phyloP scores from a whole-genome alignment of 2,113 vertebrate genomes.

The Nanorana parkeri region DNA sequence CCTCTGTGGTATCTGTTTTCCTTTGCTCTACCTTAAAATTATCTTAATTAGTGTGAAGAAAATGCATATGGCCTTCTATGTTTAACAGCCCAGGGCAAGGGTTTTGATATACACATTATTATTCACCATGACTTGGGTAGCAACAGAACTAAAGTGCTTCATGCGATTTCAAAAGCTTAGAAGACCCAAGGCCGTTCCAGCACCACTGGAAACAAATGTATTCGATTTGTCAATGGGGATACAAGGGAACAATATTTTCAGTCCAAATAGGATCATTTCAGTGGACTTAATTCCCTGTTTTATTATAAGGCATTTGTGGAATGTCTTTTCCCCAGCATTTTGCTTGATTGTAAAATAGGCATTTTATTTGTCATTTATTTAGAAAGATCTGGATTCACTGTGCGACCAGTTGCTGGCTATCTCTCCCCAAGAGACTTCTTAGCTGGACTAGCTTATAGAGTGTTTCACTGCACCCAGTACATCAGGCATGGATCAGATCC shows the following conservation, averaged over 20 bases:
- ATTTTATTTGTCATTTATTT: slow-evolving; percentile 61
- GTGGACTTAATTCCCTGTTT: slow-evolving; percentile 16
- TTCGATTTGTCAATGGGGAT: slow-evolving; percentile 37
- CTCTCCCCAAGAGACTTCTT: slow-evolving; percentile 95
- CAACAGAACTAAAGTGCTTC: neutral
- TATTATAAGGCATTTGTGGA: slow-evolving; percentile 10
- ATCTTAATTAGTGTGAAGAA: slow-evolving; percentile 22
- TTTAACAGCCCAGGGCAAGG: slow-evolving; percentile 32
- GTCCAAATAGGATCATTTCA: slow-evolving; percentile 40
- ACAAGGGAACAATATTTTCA: slow-evolving; percentile 30
- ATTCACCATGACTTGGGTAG: slow-evolving; percentile 34
- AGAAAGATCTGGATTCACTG: slow-evolving; percentile 95
- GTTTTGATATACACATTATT: slow-evolving; percentile 43
- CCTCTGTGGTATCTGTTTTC: neutral
- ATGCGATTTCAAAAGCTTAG: slow-evolving; percentile 25
- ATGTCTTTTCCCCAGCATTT: slow-evolving; percentile 14
- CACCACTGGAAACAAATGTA: slow-evolving; percentile 27
- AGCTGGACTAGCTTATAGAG: slow-evolving; percentile 92
- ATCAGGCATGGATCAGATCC: slow-evolving; percentile 94
- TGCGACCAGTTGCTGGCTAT: slow-evolving; percentile 95
- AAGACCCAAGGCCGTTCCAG: slow-evolving; percentile 40
- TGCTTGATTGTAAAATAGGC: slow-evolving; percentile 13
- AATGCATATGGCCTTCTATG: slow-evolving; percentile 6
- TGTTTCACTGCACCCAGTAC: slow-evolving; percentile 98
- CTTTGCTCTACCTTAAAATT: slow-evolving; percentile 3